Base-by-base conservation (phyloP, 2,113 vertebrate species). In the Protobothrops mucrosquamatus region DNA sequence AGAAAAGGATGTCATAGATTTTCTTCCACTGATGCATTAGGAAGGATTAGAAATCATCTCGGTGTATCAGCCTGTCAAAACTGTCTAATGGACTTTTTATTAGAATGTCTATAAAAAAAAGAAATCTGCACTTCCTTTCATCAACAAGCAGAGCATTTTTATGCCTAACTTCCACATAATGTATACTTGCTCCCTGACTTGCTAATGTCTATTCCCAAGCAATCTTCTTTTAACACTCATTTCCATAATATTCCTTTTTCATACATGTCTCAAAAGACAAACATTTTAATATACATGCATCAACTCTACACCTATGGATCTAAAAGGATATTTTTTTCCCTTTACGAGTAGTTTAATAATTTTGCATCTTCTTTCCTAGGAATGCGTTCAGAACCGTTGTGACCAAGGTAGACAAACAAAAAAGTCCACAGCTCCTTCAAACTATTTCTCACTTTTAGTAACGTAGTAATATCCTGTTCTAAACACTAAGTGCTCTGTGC, bases 401-500 rank as follows among this genome's bases (percentile, higher is more conserved):
- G 23, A 92, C 54, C 22, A 90, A 74, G 89, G 94, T 86, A 10
- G 91, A 89, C 8, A 93, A 39, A 18, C 7, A n/a, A 92, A n/a
- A 92, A 87, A 51, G 43, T 89, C 64, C 11, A 92, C 92, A 87
- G 85, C 89, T 18, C 15, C 23, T 89, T 93, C 52, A 52, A 22
- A 88, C 56, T 89, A 88, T 92, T 29, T 93, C 88, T 88, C 94
- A 48, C 1, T 94, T 96, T 96, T 95, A 87, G 85, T 91, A 0
- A 86, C 89, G 92, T 94, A 23, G 89, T 91, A 81, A n/a, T 55
- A 94, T 34, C 89, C 94, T 90, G 26, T 0, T 0, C 92, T 94
- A 91, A 95, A 90, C 61, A 85, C 12, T 87, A 94, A 94, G 46
- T 86, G 57, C 55, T 94, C 94, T 92, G 86, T 91, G 94, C 24